Evolutionary conservation across 2,888 invertebrate genomes (phyloP), one percentile per base, ranked within the genome.

Genomic region (Cantharis flavilabris): DNA sequence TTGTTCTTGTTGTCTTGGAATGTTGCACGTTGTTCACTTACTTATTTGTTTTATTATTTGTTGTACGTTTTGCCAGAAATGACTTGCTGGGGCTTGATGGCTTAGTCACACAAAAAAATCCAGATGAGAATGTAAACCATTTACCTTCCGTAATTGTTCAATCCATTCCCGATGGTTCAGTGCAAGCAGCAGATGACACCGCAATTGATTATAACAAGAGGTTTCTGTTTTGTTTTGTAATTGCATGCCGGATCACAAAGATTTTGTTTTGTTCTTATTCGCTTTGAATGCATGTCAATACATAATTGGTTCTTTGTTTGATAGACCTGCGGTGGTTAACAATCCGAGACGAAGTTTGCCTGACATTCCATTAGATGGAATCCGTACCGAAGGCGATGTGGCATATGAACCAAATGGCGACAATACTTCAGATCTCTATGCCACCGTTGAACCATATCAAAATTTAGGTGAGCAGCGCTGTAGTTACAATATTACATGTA

Each of bases 391-490:
- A 84, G 69, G 87, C 83, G 84, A 85, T 83, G 83, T 84, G 63
- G 79, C 80, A 10, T 86, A 85, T 84, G 87, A 86, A 78, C 86
- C 86, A 10, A 85, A 84, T 79, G 93, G 93, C 3, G 96, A 96
- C 87, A 95, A 95, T 70, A 93, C 93, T 9, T 96, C 96, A 0
- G 96, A 96, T 86, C 90, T 96, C 79, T 96, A 96, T 86, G 96
- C 96, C 62, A 96, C 96, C 7, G 95, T 96, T 14, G 88, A 87
- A 69, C 88, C 88, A 49, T 87, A 86, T 81, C 86, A 86, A 81
- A 87, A 85, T 83, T 76, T 83, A 79, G 83, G 76, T 76, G 65
- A 14, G 16, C 33, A 23, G 33, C 5, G 33, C 11, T 33, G 14
- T 30, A n/a, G 11, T 13, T 33, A 9, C 16, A 33, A 70, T 70